These are phyloP conservation scores for Bos indicus DNA, from an alignment of 2,113 vertebrate genomes.

Conservation along the genomic window DNA sequence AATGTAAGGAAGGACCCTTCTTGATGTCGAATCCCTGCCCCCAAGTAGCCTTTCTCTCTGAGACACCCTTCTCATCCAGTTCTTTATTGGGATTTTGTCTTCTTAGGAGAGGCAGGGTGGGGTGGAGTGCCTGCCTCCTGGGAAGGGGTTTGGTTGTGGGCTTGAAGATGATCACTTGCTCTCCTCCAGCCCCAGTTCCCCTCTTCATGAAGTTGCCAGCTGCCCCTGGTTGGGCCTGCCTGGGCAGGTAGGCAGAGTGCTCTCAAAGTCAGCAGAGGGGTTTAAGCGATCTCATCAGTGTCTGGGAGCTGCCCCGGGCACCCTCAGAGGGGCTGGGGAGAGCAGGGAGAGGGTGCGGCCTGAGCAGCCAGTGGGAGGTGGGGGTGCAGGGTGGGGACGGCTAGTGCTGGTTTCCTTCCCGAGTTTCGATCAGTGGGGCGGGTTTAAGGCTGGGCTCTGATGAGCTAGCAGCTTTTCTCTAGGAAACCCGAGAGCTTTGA, in stretches of 20 bases:
- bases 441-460: background rate
- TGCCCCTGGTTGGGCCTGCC: background rate
- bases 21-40: background rate
- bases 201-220: background rate
- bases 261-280: background rate
- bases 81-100: background rate
- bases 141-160: background rate
- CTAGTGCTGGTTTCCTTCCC: background rate
- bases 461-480: background rate
- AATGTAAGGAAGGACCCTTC: background rate
- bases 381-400: background rate
- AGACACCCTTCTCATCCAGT: background rate
- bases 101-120: background rate
- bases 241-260: background rate
- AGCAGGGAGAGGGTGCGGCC: background rate
- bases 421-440: slow-evolving; percentile 43
- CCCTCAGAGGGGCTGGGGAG: background rate
- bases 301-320: background rate
- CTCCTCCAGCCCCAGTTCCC: background rate
- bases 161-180: background rate
- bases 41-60: background rate
- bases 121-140: background rate
- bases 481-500: background rate
- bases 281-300: background rate
- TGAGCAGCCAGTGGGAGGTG: background rate